A percentile compares a stretch with the other conserved stretches of the same genome.
phyloP scores from a whole-genome alignment of 2,888 invertebrate species.

The Mayetiola destructor region DNA sequence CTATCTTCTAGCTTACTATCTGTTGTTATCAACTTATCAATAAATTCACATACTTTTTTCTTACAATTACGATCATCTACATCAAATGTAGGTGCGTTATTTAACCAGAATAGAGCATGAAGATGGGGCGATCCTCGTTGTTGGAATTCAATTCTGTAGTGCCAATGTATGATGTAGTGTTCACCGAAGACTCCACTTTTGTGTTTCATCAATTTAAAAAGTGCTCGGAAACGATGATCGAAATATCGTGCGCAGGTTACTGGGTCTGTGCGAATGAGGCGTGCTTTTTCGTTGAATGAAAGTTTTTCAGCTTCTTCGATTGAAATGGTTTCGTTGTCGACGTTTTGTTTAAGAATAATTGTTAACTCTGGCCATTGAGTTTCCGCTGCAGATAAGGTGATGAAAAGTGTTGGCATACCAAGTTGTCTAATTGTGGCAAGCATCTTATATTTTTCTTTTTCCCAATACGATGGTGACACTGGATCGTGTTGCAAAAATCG shows the following conservation, averaged over 20 bases:
- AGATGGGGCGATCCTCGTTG: conserved; percentile 21
- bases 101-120: conserved; percentile 18
- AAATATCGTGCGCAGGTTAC: conserved; percentile 21
- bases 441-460: conserved; percentile 20
- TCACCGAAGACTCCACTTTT: conserved; percentile 17
- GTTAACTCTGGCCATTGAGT: conserved; percentile 19
- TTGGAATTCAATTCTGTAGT: conserved; percentile 22
- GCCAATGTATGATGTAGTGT: conserved; percentile 17
- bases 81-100: conserved; percentile 16
- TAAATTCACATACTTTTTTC: conserved; percentile 16
- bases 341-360: conserved; percentile 15
- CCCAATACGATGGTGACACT: conserved; percentile 21
- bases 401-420: conserved; percentile 13
- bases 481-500: conserved; percentile 18
- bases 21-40: conserved; percentile 19
- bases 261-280: conserved; percentile 21
- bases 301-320: conserved; percentile 17
- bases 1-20: too few species aligned
- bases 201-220: conserved; percentile 9
- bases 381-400: conserved; percentile 18
- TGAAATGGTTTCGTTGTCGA: conserved; percentile 15
- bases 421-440: conserved; percentile 14
- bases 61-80: neutral
- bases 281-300: conserved; percentile 18
- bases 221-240: conserved; percentile 14